A percentile compares a stretch with the other conserved stretches of the same genome.
Conservation (phyloP, 2,113 vertebrate species). For the Laticauda colubrina region DNA sequence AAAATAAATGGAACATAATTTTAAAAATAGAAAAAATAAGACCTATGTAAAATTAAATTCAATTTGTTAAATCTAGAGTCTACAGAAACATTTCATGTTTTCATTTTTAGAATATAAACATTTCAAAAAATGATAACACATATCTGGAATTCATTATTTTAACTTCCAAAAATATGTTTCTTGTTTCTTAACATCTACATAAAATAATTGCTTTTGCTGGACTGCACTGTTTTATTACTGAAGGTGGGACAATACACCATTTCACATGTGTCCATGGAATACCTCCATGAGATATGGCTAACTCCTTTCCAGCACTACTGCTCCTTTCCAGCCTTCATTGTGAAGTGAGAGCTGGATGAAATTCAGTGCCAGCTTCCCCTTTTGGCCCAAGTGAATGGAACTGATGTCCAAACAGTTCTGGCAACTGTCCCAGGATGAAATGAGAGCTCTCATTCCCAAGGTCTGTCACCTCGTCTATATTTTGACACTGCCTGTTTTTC, state of each 20-base stretch:
- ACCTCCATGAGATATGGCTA: background rate
- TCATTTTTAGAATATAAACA: background rate
- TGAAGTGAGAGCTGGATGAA: background rate
- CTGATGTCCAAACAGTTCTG: background rate
- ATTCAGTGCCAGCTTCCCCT: background rate
- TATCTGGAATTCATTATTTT: background rate
- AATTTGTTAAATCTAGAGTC: background rate
- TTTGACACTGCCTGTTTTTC: background rate
- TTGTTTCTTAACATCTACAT: background rate
- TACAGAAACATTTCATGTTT: background rate
- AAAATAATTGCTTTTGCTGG: background rate
- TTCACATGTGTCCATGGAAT: background rate
- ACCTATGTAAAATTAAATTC: background rate
- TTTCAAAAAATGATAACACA: background rate
- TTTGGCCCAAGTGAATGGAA: background rate
- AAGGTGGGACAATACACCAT: background rate
- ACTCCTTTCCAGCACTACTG: background rate
- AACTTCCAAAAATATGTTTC: background rate
- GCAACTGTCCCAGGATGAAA: background rate
- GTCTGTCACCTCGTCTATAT: background rate
- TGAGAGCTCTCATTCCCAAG: background rate
- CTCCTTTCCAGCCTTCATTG: background rate
- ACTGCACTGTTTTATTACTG: background rate
- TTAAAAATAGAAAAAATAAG: background rate
- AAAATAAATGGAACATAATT: background rate